A percentile compares a stretch with the other conserved stretches of the same genome.
Evolutionary conservation across 2,113 vertebrate species (phyloP).

Genomic region (Stictonetta naevosa): DNA sequence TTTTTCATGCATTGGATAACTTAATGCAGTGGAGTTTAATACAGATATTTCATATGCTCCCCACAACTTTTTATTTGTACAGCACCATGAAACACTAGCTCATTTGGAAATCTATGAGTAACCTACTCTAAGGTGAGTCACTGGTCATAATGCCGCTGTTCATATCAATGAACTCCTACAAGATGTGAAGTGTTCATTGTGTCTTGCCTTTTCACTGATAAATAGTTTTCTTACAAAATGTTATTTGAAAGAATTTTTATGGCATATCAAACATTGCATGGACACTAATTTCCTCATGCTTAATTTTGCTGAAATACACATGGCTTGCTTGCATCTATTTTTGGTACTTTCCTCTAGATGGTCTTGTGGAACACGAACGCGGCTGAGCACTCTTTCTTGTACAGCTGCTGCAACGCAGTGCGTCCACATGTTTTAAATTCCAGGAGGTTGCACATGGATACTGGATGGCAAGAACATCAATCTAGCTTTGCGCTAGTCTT

Average conservation of each 20-base stretch:
- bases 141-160: constrained; percentile 45
- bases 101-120: constrained; percentile 32
- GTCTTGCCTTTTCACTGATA: constrained; percentile 74
- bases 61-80: constrained; percentile 78
- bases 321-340: constrained; percentile 34
- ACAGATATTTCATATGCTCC: constrained; percentile 75
- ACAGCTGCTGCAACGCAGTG: background rate
- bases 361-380: constrained; percentile 27
- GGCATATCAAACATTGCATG: constrained; percentile 72
- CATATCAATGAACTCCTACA: constrained; percentile 43
- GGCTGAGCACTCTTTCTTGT: background rate
- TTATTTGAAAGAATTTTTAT: constrained; percentile 70
- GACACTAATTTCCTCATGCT: constrained; percentile 53
- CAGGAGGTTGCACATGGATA: background rate
- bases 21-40: constrained; percentile 78
- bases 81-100: constrained; percentile 63
- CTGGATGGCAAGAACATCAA: background rate
- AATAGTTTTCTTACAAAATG: constrained; percentile 73
- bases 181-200: constrained; percentile 60
- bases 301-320: constrained; percentile 58
- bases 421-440: background rate
- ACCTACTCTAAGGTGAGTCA: constrained; percentile 30
- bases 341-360: constrained; percentile 52
- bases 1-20: constrained; percentile 76
- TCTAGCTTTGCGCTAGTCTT: background rate